Evolutionary conservation across 92 coral and sea anemone species (phyloP).

Genomic region (Umimayanthus kanabou): DNA sequence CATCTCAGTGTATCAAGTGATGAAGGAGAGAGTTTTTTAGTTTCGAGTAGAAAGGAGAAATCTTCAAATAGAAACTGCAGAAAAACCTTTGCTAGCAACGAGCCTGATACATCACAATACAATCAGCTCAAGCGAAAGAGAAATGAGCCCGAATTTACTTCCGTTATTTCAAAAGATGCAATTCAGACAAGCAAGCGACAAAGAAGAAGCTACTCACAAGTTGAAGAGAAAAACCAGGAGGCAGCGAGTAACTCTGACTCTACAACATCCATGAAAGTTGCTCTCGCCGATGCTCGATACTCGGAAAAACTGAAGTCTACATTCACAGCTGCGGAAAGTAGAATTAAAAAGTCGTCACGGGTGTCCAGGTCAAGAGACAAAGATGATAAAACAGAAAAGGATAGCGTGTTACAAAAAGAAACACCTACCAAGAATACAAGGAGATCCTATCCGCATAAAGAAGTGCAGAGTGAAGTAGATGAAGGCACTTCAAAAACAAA

Average conservation of each 20-base stretch:
- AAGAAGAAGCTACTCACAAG: not conserved
- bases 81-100: not conserved
- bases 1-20: constrained; percentile 15
- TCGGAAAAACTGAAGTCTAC: constrained; percentile 22
- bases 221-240: not conserved
- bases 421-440: not conserved
- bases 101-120: not conserved
- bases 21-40: not conserved
- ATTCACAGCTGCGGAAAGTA: constrained; percentile 41
- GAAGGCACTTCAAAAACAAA: not conserved
- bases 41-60: not conserved
- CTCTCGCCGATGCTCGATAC: constrained; percentile 44
- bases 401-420: not conserved
- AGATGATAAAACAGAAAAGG: constrained; percentile 7
- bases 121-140: not conserved
- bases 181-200: constrained; percentile 11
- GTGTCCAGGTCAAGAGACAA: not conserved
- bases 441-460: not conserved
- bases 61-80: not conserved
- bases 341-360: constrained; percentile 26
- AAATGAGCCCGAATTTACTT: not conserved
- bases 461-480: not conserved
- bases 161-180: constrained; percentile 37
- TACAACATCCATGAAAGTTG: constrained; percentile 18
- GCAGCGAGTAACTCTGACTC: not conserved